Base-by-base conservation (phyloP, 2,113 vertebrate species). In the Poeciliopsis prolifica region DNA sequence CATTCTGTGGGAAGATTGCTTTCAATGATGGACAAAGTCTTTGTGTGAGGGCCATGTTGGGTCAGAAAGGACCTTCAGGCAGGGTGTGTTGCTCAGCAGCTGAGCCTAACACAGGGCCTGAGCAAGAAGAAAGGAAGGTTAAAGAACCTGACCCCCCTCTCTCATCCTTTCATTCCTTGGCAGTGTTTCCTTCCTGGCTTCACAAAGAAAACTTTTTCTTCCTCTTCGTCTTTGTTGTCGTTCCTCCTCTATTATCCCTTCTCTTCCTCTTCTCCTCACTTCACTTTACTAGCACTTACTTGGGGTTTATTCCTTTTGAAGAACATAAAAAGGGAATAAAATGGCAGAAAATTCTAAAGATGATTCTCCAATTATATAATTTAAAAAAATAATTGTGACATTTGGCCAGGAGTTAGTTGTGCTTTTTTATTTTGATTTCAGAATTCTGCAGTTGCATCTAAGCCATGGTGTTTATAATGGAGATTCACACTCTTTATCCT, bases 11-110 rank as follows among this genome's bases (percentile, higher is more conserved):
- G 51, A 66, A 74, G 67, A 68, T 77, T 28, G 79, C 72, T 7
- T 42, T 30, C 64, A 24, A 29, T 89, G 85, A 89, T 29, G 64
- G 88, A 85, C 88, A 77, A 62, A 4, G 0, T 35, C 80, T 91
- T 85, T 86, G 86, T 88, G 62, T 76, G 72, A 86, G 68, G 40
- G 51, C 33, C 51, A 61, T 76, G 71, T 75, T 82, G 61, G 12
- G 40, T 65, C 31, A 63, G 33, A 85, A 17, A 71, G 48, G 60
- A 66, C 69, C 62, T 69, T 70, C 22, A 68, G 68, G 51, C 13
- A n/a, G 10, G 75, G 71, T 48, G 61, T 68, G 30, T 73, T 65
- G 70, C 42, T 5, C 13, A 2, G 44, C 62, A 68, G 62, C 58
- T 33, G 68, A 24, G 48, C n/a, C 33, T 60, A 61, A 28, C 58